Evolutionary conservation across 2,888 invertebrate species (phyloP).

Genomic region (Vesta saturnalis): DNA sequence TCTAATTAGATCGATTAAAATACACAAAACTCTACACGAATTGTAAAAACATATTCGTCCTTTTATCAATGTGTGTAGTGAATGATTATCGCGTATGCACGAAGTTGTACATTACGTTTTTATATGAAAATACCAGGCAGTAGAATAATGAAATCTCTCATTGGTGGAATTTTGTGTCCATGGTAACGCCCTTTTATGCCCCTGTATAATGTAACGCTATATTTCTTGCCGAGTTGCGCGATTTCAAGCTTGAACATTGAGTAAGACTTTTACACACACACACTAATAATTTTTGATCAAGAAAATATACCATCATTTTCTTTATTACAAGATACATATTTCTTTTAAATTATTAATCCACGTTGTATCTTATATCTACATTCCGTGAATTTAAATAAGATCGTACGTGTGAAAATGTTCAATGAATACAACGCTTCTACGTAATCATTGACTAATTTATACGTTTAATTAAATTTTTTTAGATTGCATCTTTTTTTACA

Average conservation of each 20-base stretch:
- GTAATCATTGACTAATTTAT: too few relatives aligned
- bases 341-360: not conserved
- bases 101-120: not conserved
- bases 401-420: too few relatives aligned
- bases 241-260: slow-evolving; percentile 9
- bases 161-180: slow-evolving; percentile 61
- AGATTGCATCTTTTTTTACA: too few relatives aligned
- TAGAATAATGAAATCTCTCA: slow-evolving; percentile 60
- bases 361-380: too few relatives aligned
- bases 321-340: slow-evolving; percentile 13
- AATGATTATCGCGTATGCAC: slow-evolving; percentile 1
- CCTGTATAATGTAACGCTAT: slow-evolving; percentile 51
- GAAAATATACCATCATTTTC: slow-evolving; percentile 3
- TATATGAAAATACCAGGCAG: slow-evolving; percentile 31
- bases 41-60: too few relatives aligned
- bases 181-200: slow-evolving; percentile 60
- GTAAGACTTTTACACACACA: not conserved
- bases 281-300: not conserved
- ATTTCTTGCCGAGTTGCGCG: slow-evolving; percentile 35
- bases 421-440: too few relatives aligned
- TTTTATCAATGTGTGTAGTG: slow-evolving; percentile 3
- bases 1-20: too few relatives aligned
- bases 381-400: too few relatives aligned
- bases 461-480: too few relatives aligned
- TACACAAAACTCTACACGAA: too few relatives aligned